Conservation (phyloP, 2,888 invertebrate species). For the Elysia crispata region DNA sequence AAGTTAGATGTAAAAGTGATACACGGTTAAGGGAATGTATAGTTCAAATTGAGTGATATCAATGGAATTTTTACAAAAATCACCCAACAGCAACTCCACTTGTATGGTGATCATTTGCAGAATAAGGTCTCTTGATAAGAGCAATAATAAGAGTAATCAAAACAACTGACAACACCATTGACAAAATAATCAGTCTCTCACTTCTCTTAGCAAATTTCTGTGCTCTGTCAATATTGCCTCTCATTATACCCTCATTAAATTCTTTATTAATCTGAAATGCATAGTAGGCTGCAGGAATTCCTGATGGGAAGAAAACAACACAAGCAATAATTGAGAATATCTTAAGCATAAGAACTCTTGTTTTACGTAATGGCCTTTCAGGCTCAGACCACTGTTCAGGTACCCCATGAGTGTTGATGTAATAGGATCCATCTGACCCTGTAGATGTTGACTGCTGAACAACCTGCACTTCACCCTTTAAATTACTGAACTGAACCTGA, state of each 20-base stretch:
- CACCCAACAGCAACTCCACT: slow-evolving; percentile 1
- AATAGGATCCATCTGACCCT: slow-evolving; percentile 36
- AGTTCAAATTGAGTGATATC: not conserved
- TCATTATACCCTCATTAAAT: slow-evolving; percentile 65
- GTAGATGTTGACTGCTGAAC: slow-evolving; percentile 22
- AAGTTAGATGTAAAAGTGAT: no score
- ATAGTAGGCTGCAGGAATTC: slow-evolving; percentile 64
- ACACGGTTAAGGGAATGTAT: no score
- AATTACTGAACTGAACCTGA: slow-evolving; percentile 37
- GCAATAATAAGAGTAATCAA: slow-evolving; percentile 60
- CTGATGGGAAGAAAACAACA: slow-evolving; percentile 70
- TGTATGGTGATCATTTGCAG: not conserved
- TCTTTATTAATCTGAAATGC: slow-evolving; percentile 64
- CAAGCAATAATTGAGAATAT: slow-evolving; percentile 62
- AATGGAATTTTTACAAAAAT: not conserved
- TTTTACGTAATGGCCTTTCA: slow-evolving; percentile 29
- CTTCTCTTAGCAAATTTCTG: slow-evolving; percentile 63
- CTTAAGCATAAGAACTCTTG: slow-evolving; percentile 53
- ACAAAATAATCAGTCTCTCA: slow-evolving; percentile 63
- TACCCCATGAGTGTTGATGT: slow-evolving; percentile 40
- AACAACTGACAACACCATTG: slow-evolving; percentile 60
- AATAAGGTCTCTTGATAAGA: slow-evolving; percentile 56
- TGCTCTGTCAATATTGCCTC: slow-evolving; percentile 68
- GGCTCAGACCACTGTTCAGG: slow-evolving; percentile 30
- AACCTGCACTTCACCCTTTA: slow-evolving; percentile 38